These are phyloP conservation scores for Phaethornis superciliosus DNA, from an alignment of 2,113 vertebrate genomes.

Conservation along the genomic window DNA sequence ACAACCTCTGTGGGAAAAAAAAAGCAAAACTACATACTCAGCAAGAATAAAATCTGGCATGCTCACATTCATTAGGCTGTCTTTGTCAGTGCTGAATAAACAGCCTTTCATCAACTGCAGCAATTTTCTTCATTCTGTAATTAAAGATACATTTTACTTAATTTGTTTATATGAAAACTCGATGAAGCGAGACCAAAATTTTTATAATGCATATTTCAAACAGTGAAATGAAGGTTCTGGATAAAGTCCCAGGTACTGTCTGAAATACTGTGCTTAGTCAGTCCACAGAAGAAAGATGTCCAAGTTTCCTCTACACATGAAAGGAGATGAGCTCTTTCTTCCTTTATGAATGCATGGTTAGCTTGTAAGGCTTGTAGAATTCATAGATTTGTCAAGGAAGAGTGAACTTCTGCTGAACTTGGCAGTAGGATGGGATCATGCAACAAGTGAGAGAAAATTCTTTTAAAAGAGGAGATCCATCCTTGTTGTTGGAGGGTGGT, in stretches of 20 bases:
- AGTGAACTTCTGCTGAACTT: slow-evolving; percentile 17
- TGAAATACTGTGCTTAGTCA: background rate
- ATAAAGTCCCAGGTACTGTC: background rate
- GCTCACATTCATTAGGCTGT: background rate
- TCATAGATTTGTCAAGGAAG: slow-evolving; percentile 14
- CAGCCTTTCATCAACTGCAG: slow-evolving; percentile 58
- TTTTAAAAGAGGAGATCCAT: background rate
- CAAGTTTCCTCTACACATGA: background rate
- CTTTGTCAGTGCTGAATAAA: slow-evolving; percentile 44
- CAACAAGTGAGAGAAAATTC: background rate
- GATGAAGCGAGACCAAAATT: slow-evolving; percentile 54
- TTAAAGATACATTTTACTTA: slow-evolving; percentile 64
- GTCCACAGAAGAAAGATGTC: background rate
- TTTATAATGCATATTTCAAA: background rate
- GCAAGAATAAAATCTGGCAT: slow-evolving; percentile 10
- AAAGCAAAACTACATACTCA: slow-evolving; percentile 14
- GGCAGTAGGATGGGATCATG: background rate
- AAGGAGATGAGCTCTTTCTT: background rate
- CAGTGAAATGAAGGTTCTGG: background rate
- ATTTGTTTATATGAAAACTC: slow-evolving; percentile 66
- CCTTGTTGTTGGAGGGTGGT: fast-evolving
- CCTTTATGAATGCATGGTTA: background rate
- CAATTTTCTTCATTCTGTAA: slow-evolving; percentile 59
- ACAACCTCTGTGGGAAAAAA: slow-evolving; percentile 8
- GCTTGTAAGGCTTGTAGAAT: background rate